phyloP scores from a whole-genome alignment of 2,888 invertebrate genomes.

The Ennomos quercinarius region DNA sequence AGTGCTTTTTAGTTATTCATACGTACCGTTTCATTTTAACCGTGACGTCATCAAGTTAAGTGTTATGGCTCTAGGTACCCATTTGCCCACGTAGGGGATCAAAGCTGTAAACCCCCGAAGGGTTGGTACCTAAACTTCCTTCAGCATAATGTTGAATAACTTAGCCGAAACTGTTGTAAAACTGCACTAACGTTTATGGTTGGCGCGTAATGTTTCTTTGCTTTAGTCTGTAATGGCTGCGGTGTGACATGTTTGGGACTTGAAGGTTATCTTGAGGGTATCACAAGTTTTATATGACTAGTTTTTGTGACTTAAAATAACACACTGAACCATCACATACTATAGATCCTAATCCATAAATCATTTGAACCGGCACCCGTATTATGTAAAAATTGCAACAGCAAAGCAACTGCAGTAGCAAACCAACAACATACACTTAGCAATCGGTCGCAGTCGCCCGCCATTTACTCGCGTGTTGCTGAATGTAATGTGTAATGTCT shows the following conservation, averaged over 20 bases:
- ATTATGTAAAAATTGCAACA: too few relatives aligned
- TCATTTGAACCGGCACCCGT: too few relatives aligned
- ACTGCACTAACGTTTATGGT: conserved; percentile 24
- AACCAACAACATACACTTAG: too few relatives aligned
- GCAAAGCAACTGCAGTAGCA: too few relatives aligned
- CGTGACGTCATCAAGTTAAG: conserved; percentile 33
- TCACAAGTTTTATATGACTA: too few relatives aligned
- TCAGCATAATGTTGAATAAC: conserved; percentile 20
- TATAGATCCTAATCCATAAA: too few relatives aligned
- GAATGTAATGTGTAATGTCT: too few relatives aligned
- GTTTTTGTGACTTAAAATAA: too few relatives aligned
- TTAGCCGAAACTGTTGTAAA: conserved; percentile 22
- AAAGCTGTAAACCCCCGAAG: conserved; percentile 22
- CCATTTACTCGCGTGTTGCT: too few relatives aligned
- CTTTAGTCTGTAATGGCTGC: conserved; percentile 5
- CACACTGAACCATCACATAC: too few relatives aligned
- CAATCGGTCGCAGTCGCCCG: too few relatives aligned
- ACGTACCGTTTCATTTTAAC: conserved; percentile 31
- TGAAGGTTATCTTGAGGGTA: background rate
- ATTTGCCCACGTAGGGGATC: conserved; percentile 25
- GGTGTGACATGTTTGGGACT: conserved; percentile 1
- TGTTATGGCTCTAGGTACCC: conserved; percentile 27
- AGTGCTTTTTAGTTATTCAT: conserved; percentile 32
- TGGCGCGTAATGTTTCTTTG: conserved; percentile 19
- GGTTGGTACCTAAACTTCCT: conserved; percentile 14